phyloP scores from a whole-genome alignment of 2,797 vertebrate genomes.

The Cyprinodon diabolis region DNA sequence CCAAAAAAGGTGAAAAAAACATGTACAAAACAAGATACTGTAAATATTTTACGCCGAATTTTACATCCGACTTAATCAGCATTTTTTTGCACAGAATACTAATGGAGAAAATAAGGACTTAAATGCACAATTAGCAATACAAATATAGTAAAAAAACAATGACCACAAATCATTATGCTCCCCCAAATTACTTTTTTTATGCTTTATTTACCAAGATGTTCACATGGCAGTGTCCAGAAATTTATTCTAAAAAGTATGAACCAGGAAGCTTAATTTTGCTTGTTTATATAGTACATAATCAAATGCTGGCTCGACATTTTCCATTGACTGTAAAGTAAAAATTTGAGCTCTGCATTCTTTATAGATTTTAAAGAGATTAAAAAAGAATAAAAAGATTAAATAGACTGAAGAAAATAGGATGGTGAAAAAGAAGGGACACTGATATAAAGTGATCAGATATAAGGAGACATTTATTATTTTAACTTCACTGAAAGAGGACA shows the following conservation, averaged over 20 bases:
- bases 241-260: not conserved
- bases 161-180: not conserved
- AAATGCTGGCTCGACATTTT: not conserved
- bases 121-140: not conserved
- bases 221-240: not conserved
- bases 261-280: not conserved
- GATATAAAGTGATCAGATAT: constrained; percentile 7
- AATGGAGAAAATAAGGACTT: not conserved
- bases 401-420: not conserved
- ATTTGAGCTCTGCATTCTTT: not conserved
- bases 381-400: not conserved
- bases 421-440: not conserved
- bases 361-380: not conserved
- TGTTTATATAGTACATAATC: not conserved
- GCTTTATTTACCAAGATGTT: not conserved
- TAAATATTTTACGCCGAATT: not conserved
- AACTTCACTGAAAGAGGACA: constrained; percentile 17
- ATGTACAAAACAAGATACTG: not conserved
- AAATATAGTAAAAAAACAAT: not conserved
- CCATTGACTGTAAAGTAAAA: not conserved
- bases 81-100: not conserved
- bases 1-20: not conserved
- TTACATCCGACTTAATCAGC: not conserved
- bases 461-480: not conserved
- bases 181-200: not conserved